Evolutionary conservation across 2,888 invertebrate species (phyloP).

Genomic region (Cactoblastis cactorum): DNA sequence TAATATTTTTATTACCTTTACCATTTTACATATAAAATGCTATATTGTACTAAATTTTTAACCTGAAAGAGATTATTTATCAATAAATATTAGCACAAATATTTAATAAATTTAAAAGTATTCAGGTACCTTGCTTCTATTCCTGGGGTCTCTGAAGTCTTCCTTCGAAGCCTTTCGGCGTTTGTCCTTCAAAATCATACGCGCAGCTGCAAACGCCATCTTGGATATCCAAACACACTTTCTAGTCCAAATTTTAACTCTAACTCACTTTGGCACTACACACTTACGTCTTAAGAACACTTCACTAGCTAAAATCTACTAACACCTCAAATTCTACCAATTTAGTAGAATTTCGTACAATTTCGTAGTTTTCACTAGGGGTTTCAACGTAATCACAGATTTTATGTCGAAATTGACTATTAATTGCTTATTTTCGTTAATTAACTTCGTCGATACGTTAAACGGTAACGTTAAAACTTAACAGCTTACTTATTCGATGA

Average conservation of each 20-base stretch:
- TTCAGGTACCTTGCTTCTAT: constrained; percentile 87
- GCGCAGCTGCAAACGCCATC: constrained; percentile 91
- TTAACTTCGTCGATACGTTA: constrained; percentile 20
- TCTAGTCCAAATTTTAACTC: constrained; percentile 34
- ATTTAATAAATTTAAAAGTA: neutral
- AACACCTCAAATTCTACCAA: neutral
- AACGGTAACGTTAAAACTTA: constrained; percentile 38
- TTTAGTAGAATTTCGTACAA: neutral
- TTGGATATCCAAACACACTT: constrained; percentile 40
- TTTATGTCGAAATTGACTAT: constrained; percentile 47
- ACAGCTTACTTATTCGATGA: constrained; percentile 50
- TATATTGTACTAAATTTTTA: too few relatives aligned
- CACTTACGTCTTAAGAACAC: constrained; percentile 17
- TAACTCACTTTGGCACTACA: constrained; percentile 23
- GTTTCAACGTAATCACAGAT: constrained; percentile 48
- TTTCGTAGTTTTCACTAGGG: constrained; percentile 16
- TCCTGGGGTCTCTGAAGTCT: constrained; percentile 85
- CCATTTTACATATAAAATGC: too few relatives aligned
- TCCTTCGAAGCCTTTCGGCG: constrained; percentile 89
- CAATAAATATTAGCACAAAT: neutral
- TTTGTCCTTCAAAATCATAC: constrained; percentile 91
- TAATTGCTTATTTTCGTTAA: constrained; percentile 37
- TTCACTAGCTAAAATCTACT: neutral
- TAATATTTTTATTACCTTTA: neutral
- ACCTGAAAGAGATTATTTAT: too few relatives aligned